Base-by-base conservation (phyloP, 2,113 vertebrate species). In the Paralichthys olivaceus region DNA sequence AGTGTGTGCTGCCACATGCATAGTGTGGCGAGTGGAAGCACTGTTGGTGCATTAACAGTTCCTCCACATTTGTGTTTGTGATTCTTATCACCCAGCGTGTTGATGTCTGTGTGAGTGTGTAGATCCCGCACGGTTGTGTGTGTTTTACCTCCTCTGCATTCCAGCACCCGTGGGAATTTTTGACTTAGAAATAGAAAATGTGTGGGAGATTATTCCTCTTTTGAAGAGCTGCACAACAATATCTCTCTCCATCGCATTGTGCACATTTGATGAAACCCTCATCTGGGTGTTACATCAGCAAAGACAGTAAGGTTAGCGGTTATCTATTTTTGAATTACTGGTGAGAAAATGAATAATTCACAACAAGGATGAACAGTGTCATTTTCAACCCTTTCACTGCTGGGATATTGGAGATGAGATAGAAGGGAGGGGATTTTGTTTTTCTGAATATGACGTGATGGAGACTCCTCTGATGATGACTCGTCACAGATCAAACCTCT, bases 161-260 rank as follows among this genome's bases (percentile, higher is more conserved):
- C 81, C 60, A 66, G 43, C 53, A 76, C 64, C 45, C 79, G 57
- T 84, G 89, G 85, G 84, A 84, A 81, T 94, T 91, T 91, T 76
- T 69, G 86, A 84, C 84, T 40, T 91, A 70, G 69, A 91, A 92
- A 94, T 80, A 83, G 70, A 85, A 85, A 81, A 85, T 79, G 86
- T 89, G 75, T 88, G 79, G 93, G 92, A 89, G 40, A 85, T 91
- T 88, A 90, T 90, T 85, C 67, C 81, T 88, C 80, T 89, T 90
- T 87, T 89, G 89, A 92, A 87, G 81, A 90, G 83, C 79, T 78
- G 86, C 86, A 90, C 84, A 90, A 86, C 90, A 90, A 81, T 81
- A 84, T 92, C 74, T 84, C 75, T 81, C 79, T 75, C 81, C 80
- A 80, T 89, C 69, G 49, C 88, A 86, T 73, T 80, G 88, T 86